These are phyloP conservation scores for Melospiza melodia DNA, from an alignment of 2,113 vertebrate genomes.

Conservation along the genomic window DNA sequence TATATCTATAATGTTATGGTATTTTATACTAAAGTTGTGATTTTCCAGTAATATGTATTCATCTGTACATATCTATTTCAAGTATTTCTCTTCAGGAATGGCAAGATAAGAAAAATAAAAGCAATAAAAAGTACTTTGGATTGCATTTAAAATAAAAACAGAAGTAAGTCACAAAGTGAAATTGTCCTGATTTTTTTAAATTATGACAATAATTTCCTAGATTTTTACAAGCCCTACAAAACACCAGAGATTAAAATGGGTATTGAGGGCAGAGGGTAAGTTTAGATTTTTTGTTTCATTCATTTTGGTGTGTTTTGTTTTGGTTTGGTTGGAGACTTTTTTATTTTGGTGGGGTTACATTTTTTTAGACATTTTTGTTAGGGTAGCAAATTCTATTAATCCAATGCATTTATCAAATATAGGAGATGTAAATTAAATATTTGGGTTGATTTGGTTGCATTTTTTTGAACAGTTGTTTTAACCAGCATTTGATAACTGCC, in stretches of 20 bases:
- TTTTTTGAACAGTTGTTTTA: not conserved
- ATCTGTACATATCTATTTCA: not conserved
- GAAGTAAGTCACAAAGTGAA: not conserved
- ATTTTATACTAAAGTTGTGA: not conserved
- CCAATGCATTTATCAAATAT: not conserved
- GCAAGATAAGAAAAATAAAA: not conserved
- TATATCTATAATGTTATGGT: not conserved
- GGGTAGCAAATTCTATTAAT: not conserved
- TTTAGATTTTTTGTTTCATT: not conserved
- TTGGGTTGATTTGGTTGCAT: not conserved
- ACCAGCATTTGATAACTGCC: not conserved
- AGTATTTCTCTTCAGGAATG: not conserved
- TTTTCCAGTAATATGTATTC: not conserved
- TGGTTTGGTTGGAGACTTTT: not conserved
- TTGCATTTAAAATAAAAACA: not conserved
- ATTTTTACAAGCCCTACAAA: not conserved
- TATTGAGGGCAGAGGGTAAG: not conserved
- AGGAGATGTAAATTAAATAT: not conserved
- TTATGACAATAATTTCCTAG: not conserved
- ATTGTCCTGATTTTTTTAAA: not conserved
- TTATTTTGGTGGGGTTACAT: not conserved
- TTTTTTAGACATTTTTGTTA: not conserved
- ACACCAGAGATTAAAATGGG: not conserved
- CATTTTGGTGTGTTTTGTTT: not conserved
- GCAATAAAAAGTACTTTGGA: not conserved